Base-by-base conservation (phyloP, 92 coral and sea anemone species). In the Scolanthus callimorphus region DNA sequence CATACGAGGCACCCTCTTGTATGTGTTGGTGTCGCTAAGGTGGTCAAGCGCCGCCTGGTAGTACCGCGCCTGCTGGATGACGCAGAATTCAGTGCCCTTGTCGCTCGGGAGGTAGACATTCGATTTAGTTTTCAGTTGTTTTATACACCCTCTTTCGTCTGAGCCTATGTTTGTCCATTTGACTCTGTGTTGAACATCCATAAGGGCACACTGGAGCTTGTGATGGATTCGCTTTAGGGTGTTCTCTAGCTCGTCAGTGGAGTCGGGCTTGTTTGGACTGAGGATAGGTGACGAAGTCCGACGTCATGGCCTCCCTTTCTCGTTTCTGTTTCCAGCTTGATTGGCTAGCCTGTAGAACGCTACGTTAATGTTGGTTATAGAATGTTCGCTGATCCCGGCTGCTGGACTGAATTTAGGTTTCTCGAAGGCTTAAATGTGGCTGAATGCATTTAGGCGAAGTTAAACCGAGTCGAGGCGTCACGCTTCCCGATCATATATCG, bases 131-230 rank as follows among this genome's bases (percentile, higher is more conserved):
- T 51, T 55, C 34, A 70, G 73, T 9, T 22, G 43, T 19, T 63
- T 78, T 31, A 78, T 62, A 9, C 63, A 52, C 31, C 46, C 26
- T 27, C 6, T 37, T 20, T 78, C 73, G 0, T 11, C 21, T 45
- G 29, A 29, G 63, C 51, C 58, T 49, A 65, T 59, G 73, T 71
- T 79, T 15, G 62, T 27, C 75, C 85, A 70, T 48, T 79, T 55
- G 31, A 34, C 20, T 50, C 29, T 67, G 1, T 63, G 74, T 27
- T 34, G 44, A 11, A 57, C 31, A 0, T 30, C 19, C 12, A 15
- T 31, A 11, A 74, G 12, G 2, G 23, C 47, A 21, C 29, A 1
- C 21, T 65, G 67, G 47, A 64, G 74, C 25, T 65, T 6, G 20
- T 57, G 46, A 25, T 57, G 61, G 30, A 56, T 45, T 20, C 24